Conservation (phyloP, 2,888 invertebrate species). For the Microdon myrmicae region DNA sequence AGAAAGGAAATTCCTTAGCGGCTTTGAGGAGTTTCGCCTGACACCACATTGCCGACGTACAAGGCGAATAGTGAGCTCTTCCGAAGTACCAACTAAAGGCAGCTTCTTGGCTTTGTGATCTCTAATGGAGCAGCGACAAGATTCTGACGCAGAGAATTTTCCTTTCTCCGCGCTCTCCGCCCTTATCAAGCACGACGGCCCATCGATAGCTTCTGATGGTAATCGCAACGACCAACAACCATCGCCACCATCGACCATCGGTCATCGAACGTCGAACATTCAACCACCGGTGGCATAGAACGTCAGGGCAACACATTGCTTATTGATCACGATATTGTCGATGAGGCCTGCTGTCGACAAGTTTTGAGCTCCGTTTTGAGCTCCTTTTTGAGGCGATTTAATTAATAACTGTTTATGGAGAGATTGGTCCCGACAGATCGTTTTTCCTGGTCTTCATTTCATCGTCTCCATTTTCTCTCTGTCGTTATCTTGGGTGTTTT, state of each 20-base stretch:
- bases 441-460: no score
- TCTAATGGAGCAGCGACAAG: conserved; percentile 15
- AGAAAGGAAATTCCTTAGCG: conserved; percentile 45
- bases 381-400: conserved; percentile 51
- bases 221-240: no score
- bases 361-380: conserved; percentile 43
- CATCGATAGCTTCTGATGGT: no score
- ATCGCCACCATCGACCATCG: conserved; percentile 40
- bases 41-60: conserved; percentile 2
- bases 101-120: not conserved
- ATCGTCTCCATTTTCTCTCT: conserved; percentile 25
- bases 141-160: conserved; percentile 11
- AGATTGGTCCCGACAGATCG: no score
- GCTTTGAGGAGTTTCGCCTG: conserved; percentile 22
- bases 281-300: conserved; percentile 20
- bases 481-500: not conserved
- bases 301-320: conserved; percentile 15
- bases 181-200: conserved; percentile 8
- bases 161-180: conserved; percentile 9
- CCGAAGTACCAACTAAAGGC: conserved; percentile 7
- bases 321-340: conserved; percentile 39
- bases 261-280: conserved; percentile 1
- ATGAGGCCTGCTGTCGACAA: conserved; percentile 42
- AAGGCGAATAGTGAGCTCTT: conserved; percentile 10
- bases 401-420: conserved; percentile 51